Base-by-base conservation (phyloP, 2,113 vertebrate species). In the Lonchura striata region DNA sequence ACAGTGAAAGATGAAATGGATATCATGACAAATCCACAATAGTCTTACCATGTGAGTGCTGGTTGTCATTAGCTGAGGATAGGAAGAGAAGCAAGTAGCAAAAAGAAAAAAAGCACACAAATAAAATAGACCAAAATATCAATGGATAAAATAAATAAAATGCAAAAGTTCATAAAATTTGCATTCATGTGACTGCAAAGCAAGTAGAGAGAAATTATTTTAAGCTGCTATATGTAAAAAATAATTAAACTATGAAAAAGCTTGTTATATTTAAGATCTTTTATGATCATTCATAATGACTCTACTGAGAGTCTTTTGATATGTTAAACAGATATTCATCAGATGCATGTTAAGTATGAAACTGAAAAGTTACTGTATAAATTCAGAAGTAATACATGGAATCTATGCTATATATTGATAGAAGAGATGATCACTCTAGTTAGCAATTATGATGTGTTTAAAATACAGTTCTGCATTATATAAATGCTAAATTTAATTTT, bases 21-120 rank as follows among this genome's bases (percentile, higher is more conserved):
- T 96, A 95, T 94, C 90, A 96, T 93, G 95, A 98, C 97, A 98
- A 95, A 97, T 94, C 96, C 95, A 92, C 77, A 86, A 64, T 96
- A 97, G 97, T 98, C 99, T 99, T 99, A 99, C 99, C 99, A 99
- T 99, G 97, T 99, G 98, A 95, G 98, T 98, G 99, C 98, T 99
- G 99, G 98, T 97, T 97, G 99, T 99, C 99, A 99, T 98, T 98
- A 99, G 98, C 99, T 99, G 99, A 98, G 98, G 98, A 98, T 98
- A 98, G 98, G 97, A 98, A 98, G 98, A 99, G 98, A 98, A 98
- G 98, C 98, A 98, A 98, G 98, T 98, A 97, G 97, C 97, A 97
- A 97, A 98, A 97, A 97, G 97, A 95, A 97, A 98, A 97, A 98
- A 98, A 98, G 98, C 98, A 98, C 95, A 98, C 97, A 97, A 98